A percentile compares a stretch with the other conserved stretches of the same genome.
These are phyloP conservation scores for Ardeotis arabs DNA, from an alignment of 2,113 vertebrate genomes.

Conservation along the genomic window DNA sequence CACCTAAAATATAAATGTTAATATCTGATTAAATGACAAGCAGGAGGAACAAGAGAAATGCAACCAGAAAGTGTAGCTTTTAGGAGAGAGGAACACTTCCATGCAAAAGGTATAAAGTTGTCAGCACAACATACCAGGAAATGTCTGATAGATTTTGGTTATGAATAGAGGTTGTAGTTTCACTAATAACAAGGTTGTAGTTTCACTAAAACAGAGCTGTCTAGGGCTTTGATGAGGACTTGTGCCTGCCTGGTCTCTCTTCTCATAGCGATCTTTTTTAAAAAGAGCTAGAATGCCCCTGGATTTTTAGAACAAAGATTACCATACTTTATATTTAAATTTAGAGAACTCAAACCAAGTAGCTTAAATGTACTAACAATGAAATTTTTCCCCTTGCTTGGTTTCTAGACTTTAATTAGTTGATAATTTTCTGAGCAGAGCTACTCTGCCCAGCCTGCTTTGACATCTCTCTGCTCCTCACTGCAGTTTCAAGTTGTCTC, in stretches of 20 bases:
- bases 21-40: neutral
- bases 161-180: neutral
- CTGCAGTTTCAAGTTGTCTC: neutral
- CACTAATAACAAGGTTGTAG: neutral
- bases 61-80: neutral
- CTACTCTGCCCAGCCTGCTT: neutral
- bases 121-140: neutral
- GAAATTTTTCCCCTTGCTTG: neutral
- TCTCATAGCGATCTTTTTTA: neutral
- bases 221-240: neutral
- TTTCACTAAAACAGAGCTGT: neutral
- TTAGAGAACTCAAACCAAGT: neutral
- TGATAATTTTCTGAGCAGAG: neutral
- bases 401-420: neutral
- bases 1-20: neutral
- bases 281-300: neutral
- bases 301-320: neutral
- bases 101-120: neutral
- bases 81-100: neutral
- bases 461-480: neutral
- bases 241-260: accelerated
- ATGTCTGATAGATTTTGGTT: neutral
- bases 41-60: neutral
- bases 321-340: neutral
- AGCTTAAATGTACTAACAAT: neutral